Evolutionary conservation across 2,797 vertebrate species (phyloP), one percentile per base, ranked within the genome.

Genomic region (Alcedo atthis): DNA sequence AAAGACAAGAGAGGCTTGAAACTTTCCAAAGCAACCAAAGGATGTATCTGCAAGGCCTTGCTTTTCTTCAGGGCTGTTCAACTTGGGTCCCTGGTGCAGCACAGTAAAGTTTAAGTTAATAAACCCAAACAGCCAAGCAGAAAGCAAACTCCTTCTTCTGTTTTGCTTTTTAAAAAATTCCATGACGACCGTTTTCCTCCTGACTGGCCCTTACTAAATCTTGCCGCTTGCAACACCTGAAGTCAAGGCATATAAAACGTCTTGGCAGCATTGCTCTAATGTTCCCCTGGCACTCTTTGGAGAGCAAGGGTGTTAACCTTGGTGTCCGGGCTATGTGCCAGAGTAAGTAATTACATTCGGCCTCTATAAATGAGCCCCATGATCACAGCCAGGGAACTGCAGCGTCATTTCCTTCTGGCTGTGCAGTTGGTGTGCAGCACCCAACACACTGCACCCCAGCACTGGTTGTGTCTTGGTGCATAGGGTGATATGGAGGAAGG

Each of bases 281-380:
- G 0, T 49, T 85, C 92, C 88, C 79, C 42, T 87, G 89, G 85
- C 66, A 63, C 91, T 83, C 73, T 82, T 68, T 0, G 10, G 76
- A 87, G 88, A 89, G 79, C 2, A 40, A 83, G 89, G 91, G 92
- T 91, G 73, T 91, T 93, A 87, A 87, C 92, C 91, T 95, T 49
- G 59, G 62, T 90, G 85, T 90, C 78, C 75, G 93, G 95, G 93
- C 83, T 2, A 1, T 3, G 9, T 69, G 91, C 94, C 95, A 96
- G 64, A 57, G 48, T 82, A 70, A 76, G 82, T 94, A 95, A 95
- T 91, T 94, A 87, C 91, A 91, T 70, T 88, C 0, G 0, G 86
- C 81, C 84, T 92, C 90, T 55, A 26, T 83, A 87, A 92, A 95
- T 74, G 62, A 91, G 73, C 86, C 57, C 63, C 5, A 0, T 15